Conservation (phyloP, 2,113 vertebrate species). For the Poeciliopsis turrubarensis region DNA sequence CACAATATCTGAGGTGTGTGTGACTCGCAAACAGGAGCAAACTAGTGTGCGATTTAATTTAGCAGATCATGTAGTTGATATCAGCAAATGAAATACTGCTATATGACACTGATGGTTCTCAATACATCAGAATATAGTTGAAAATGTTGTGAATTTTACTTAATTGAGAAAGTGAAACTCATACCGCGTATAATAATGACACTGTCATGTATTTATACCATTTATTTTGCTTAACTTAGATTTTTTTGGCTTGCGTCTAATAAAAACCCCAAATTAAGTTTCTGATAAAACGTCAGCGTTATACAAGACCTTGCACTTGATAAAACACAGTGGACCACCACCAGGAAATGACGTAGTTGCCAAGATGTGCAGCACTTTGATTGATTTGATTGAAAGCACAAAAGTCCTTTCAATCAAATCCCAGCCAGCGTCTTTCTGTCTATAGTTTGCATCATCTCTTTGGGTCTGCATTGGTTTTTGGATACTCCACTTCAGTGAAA, state of each 20-base stretch:
- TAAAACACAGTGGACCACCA: no score
- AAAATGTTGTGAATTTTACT: not conserved
- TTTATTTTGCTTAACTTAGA: not conserved
- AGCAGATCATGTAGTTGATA: not conserved
- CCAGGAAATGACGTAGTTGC: no score
- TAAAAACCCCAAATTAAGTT: not conserved
- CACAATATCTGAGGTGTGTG: slow-evolving; percentile 86
- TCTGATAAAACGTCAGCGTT: no score
- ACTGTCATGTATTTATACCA: not conserved
- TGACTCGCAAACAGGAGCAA: not conserved
- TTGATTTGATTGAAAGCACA: no score
- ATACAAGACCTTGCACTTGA: no score
- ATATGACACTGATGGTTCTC: no score
- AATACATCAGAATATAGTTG: not conserved
- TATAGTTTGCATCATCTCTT: no score
- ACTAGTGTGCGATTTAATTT: not conserved
- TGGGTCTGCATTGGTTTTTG: no score
- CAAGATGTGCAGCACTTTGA: no score
- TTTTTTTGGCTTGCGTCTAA: not conserved
- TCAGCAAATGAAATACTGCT: not conserved
- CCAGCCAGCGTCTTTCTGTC: no score
- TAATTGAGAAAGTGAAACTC: not conserved
- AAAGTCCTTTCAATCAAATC: no score
- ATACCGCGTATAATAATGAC: not conserved
- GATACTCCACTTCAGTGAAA: no score